Percentiles rank a stretch among this genome's conserved stretches.
These are phyloP conservation scores for Drosophila austrosaltans DNA, from an alignment of 2,888 invertebrate genomes.

Conservation along the genomic window DNA sequence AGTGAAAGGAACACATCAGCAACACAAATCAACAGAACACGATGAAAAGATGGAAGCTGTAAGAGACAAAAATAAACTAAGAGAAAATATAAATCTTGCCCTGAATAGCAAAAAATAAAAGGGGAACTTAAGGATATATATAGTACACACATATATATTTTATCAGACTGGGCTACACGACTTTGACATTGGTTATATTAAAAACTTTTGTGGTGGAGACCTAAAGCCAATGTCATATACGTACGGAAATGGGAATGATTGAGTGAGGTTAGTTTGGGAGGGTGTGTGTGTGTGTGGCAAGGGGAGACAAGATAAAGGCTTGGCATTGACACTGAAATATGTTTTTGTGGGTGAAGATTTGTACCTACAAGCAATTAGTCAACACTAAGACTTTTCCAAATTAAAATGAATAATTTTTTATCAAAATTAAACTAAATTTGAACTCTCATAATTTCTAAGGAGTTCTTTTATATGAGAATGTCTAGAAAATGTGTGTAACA, in stretches of 20 bases:
- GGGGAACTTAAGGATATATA: slow-evolving; percentile 3
- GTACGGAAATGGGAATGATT: slow-evolving; percentile 1
- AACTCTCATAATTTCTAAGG: not conserved
- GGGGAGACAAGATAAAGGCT: slow-evolving; percentile 1
- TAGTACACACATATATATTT: not conserved
- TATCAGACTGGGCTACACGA: slow-evolving; percentile 4
- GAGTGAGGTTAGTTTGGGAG: not conserved
- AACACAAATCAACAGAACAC: slow-evolving; percentile 60
- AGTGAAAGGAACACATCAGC: slow-evolving; percentile 75
- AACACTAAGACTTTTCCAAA: not conserved
- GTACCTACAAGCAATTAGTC: slow-evolving; percentile 6
- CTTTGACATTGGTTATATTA: slow-evolving; percentile 13
- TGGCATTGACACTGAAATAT: slow-evolving; percentile 15
- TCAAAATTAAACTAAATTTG: not conserved
- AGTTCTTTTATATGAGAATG: too few species aligned
- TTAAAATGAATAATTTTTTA: not conserved
- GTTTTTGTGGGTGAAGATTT: slow-evolving; percentile 8
- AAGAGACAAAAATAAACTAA: slow-evolving; percentile 26
- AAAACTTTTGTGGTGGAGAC: slow-evolving; percentile 14
- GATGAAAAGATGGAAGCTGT: not conserved
- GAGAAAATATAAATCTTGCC: slow-evolving; percentile 6
- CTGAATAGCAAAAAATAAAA: not conserved
- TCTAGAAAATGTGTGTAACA: too few species aligned
- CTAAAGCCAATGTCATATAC: slow-evolving; percentile 14
- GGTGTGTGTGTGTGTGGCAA: not conserved